Conservation (phyloP, 2,888 invertebrate genomes). For the Andrena praecox region DNA sequence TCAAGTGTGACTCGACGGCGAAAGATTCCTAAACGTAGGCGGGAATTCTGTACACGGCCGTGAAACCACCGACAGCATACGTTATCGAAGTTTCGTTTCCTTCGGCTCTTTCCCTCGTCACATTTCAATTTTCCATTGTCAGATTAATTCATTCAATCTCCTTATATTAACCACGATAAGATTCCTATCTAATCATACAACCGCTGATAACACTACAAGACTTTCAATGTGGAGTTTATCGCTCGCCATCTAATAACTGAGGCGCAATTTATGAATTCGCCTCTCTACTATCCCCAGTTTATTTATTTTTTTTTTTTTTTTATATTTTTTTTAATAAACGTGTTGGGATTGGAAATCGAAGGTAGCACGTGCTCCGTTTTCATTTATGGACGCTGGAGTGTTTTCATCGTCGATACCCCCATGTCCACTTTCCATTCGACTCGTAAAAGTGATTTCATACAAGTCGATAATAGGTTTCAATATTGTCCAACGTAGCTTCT, state of each 20-base stretch:
- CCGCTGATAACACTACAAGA: not conserved
- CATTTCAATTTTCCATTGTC: not conserved
- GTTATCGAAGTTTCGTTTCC: not conserved
- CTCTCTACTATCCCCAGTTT: too few species aligned
- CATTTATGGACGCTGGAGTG: too few species aligned
- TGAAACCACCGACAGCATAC: not conserved
- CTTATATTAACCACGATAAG: not conserved
- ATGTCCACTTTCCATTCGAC: too few species aligned
- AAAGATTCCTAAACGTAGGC: not conserved
- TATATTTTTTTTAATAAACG: too few species aligned
- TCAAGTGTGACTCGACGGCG: not conserved
- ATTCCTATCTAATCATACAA: slow-evolving; percentile 40
- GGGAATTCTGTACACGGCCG: not conserved
- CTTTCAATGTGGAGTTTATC: not conserved
- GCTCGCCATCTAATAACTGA: not conserved
- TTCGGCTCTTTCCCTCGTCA: not conserved
- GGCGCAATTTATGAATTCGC: not conserved
- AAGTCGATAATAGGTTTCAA: too few species aligned
- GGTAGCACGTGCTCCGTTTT: too few species aligned
- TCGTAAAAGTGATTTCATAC: too few species aligned
- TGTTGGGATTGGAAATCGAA: not conserved
- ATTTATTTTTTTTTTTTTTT: not conserved
- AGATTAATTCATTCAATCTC: not conserved
- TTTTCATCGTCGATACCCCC: too few species aligned
- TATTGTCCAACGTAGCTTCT: too few species aligned